Evolutionary conservation across 2,113 vertebrate species (phyloP).

Genomic region (Petrocephalus microphthalmus): DNA sequence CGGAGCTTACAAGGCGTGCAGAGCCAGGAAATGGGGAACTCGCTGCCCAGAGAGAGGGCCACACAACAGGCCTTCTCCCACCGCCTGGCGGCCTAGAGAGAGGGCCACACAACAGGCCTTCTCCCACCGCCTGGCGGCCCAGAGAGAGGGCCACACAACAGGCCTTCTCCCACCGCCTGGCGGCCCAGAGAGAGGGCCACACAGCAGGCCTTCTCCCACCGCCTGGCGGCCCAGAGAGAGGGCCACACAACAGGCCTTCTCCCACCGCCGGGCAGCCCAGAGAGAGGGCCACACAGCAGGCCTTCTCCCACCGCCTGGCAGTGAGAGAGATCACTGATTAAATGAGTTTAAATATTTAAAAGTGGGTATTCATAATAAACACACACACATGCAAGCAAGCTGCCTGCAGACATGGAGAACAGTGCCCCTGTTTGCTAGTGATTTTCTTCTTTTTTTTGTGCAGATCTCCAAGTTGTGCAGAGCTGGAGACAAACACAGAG

Average conservation of each 20-base stretch:
- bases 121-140: constrained; percentile 36
- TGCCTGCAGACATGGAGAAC: constrained; percentile 16
- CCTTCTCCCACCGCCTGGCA: constrained; percentile 39
- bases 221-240: constrained; percentile 25
- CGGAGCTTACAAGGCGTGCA: neutral
- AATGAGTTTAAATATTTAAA: constrained; percentile 32
- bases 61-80: constrained; percentile 38
- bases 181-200: constrained; percentile 24
- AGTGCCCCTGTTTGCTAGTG: neutral
- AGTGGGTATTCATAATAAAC: constrained; percentile 13
- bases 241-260: constrained; percentile 35
- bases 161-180: constrained; percentile 37
- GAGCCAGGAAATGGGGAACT: neutral
- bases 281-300: constrained; percentile 26
- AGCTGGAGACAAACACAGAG: neutral
- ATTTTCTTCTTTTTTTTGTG: neutral
- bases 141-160: constrained; percentile 27
- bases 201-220: constrained; percentile 38
- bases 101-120: constrained; percentile 30
- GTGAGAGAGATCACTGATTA: constrained; percentile 28
- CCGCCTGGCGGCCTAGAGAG: constrained; percentile 27
- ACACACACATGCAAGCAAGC: neutral
- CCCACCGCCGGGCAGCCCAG: constrained; percentile 30
- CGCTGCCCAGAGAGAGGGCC: constrained; percentile 21
- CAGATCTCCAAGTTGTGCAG: constrained; percentile 8